Evolutionary conservation across 2,113 vertebrate genomes (phyloP), one percentile per base, ranked within the genome.

Genomic region (Lagopus leucura): DNA sequence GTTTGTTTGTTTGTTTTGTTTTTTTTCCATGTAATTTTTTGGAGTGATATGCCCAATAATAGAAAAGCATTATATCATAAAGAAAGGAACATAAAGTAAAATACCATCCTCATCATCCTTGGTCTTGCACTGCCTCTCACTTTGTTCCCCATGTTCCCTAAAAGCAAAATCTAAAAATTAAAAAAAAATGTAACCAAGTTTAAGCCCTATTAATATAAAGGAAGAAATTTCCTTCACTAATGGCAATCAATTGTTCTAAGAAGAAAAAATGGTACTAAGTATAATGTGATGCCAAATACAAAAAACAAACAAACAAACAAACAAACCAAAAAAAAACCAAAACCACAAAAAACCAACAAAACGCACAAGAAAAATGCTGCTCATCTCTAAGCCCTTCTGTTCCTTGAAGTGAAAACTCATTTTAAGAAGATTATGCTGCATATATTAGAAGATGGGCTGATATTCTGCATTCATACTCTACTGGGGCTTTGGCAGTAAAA

Each of bases 351-450:
- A 10, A 97, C 97, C 6, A 50, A 50, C 11, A 60, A 97, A 97
- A 98, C 8, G 93, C 45, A 47, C 45, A 52, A 52, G 34, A 97
- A 97, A 71, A 96, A 97, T 97, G 95, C 97, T 97, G 97, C 97
- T 98, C 97, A 97, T 98, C 95, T 98, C 96, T 98, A 98, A 98
- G 97, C 97, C 97, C 97, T 98, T 98, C 97, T 98, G 98, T 98
- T 98, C 97, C 97, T 98, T 98, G 97, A 98, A 98, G 98, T 98
- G 97, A 98, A 98, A 98, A 98, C 96, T 98, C 98, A 98, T 98
- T 98, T 98, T 98, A 98, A 98, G 98, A 98, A 98, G 98, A 98
- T 98, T 98, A 98, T 98, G 88, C 96, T 97, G 97, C 97, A 98
- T 98, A 98, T 97, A 98, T 98, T 98, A 98, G 97, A 97, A 97